These are phyloP conservation scores for Altica lythri DNA, from an alignment of 2,888 invertebrate genomes.

Conservation along the genomic window DNA sequence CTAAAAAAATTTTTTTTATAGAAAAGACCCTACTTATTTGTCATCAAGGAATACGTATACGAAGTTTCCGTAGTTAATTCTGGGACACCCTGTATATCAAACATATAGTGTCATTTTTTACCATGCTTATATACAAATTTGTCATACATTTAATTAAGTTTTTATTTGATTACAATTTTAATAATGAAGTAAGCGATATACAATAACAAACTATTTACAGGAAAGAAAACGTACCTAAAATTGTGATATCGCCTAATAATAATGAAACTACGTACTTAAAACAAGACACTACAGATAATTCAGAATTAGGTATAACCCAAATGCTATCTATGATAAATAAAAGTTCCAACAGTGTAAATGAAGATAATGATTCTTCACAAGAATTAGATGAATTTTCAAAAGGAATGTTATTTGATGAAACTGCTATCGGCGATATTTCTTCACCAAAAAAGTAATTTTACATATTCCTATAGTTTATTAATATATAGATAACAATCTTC, in stretches of 20 bases:
- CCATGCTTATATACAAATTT: no score
- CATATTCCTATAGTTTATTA: conserved; percentile 1
- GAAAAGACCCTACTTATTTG: no score
- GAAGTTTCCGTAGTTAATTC: no score
- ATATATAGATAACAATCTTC: background rate
- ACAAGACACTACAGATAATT: background rate
- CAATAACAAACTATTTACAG: no score
- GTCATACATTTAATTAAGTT: background rate
- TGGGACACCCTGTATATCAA: no score
- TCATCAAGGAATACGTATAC: no score
- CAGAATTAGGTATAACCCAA: conserved; percentile 36
- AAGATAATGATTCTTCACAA: conserved; percentile 21
- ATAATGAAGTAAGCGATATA: no score
- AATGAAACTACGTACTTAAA: background rate
- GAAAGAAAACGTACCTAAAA: no score
- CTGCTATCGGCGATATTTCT: background rate
- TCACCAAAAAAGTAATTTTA: conserved; percentile 18
- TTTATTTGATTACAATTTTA: background rate
- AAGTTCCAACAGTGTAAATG: conserved; percentile 3
- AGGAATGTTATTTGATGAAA: conserved; percentile 29
- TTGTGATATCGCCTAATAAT: background rate
- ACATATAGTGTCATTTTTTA: no score
- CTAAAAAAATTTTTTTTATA: no score
- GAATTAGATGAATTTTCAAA: conserved; percentile 37
- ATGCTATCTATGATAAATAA: conserved; percentile 36